Evolutionary conservation across 2,797 vertebrate species (phyloP), one percentile per base, ranked within the genome.

Genomic region (Ctenochaetus hawaiiensis): DNA sequence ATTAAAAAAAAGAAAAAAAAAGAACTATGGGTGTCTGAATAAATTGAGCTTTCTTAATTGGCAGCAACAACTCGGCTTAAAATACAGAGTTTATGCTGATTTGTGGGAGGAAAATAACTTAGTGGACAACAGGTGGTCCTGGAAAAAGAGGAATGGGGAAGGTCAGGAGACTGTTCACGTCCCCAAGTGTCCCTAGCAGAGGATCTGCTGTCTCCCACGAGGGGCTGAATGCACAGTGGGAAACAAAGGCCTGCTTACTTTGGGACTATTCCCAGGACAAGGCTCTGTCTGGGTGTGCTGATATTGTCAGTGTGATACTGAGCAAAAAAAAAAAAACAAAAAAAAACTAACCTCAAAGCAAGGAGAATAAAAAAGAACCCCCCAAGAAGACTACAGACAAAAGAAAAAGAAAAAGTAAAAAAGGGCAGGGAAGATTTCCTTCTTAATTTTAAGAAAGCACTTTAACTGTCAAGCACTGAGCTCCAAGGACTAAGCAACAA

Each of bases 221-320:
- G 82, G 39, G 67, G 53, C 77, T 67, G 80, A 82, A 81, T 72
- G 85, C 87, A 52, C 18, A 91, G 86, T 87, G 79, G 84, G 88
- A 91, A 91, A 93, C 84, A 94, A 93, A 95, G 87, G 82, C 86
- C 60, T 91, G 93, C 89, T 93, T 94, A 91, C 86, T 92, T 94
- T 96, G 95, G 93, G 94, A 93, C 75, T 72, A 88, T 93, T 96
- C 95, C 95, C 95, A 91, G 80, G 87, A 92, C 86, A 90, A 84
- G 77, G 75, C 81, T 92, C 87, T 86, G 87, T 93, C 84, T 91
- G 89, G 78, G 86, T 83, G 77, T 77, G 75, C 83, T 83, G 70
- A 83, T 85, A 83, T 78, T 53, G 41, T 87, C 75, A 39, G 39
- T 39, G 39, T 9, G 80, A 73, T 34, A 56, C 61, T 86, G 75